A percentile compares a stretch with the other conserved stretches of the same genome.
Evolutionary conservation across 1,140 invertebrate species (phyloP).

Genomic region (Drosophila parabipectinata): DNA sequence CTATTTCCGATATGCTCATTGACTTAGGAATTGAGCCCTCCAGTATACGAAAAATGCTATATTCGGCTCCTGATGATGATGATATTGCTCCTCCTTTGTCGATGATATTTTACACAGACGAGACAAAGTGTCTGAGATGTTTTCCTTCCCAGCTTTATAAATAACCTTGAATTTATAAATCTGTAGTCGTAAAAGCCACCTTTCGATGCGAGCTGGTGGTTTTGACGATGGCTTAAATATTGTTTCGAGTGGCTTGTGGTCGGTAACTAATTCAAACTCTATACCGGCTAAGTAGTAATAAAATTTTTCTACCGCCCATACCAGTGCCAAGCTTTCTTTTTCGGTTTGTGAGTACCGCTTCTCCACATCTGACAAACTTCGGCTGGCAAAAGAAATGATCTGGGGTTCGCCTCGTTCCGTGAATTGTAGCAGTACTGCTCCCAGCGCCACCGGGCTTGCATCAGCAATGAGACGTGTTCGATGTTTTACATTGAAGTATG

Average conservation of each 20-base stretch:
- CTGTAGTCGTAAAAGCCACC: slow-evolving; percentile 77
- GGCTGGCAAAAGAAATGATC: no score
- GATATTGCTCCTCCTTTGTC: slow-evolving; percentile 5
- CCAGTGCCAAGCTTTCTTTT: no score
- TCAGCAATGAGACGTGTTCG: slow-evolving; percentile 52
- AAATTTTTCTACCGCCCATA: no score
- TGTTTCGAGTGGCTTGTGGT: neutral
- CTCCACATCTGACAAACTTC: no score
- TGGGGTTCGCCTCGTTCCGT: no score
- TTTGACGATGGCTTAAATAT: slow-evolving; percentile 62
- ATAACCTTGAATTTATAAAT: slow-evolving; percentile 64
- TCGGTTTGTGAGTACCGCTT: no score
- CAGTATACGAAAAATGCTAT: slow-evolving; percentile 15
- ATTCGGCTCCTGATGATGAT: slow-evolving; percentile 21
- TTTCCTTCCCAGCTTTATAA: slow-evolving; percentile 76
- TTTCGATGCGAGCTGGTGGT: slow-evolving; percentile 70
- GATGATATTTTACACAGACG: slow-evolving; percentile 34
- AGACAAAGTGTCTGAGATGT: slow-evolving; percentile 82
- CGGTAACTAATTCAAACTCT: no score
- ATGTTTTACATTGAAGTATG: no score
- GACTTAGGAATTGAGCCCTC: slow-evolving; percentile 15
- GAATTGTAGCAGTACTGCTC: no score
- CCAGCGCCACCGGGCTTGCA: slow-evolving; percentile 39
- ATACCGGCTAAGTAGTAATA: no score
- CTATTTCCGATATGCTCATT: slow-evolving; percentile 30